Base-by-base conservation (phyloP, 53 echinoderm and acorn worm genomes). In the Holothuria scabra region DNA sequence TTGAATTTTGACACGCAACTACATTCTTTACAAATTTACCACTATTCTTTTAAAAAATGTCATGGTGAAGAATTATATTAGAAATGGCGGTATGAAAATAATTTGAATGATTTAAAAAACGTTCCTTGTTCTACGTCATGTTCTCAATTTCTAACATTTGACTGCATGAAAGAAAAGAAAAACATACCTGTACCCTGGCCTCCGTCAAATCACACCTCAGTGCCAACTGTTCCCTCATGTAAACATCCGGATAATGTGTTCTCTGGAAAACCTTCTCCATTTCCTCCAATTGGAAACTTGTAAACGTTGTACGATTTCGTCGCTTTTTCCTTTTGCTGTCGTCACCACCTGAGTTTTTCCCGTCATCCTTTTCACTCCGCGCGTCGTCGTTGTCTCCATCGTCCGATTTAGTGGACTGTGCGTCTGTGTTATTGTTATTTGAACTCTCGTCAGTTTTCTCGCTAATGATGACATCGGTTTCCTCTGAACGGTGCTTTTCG, bases 251-350 rank as follows among this genome's bases (percentile, higher is more conserved):
- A 61, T 97, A 97, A 62, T 97, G 97, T 12, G 97, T 97, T 72
- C 91, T 94, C 84, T 97, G 97, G 84, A 97, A 97, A 20, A 97
- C 97, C 64, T 91, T 90, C 48, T 97, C 97, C 97, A 97, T 97
- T 65, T 97, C 97, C 28, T 97, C 97, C 22, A 97, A 81, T 57
- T 97, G 97, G 84, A 94, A 97, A 64, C 97, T 97, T 9, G 97
- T 97, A 84, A 97, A 97, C 38, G 97, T 97, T 59, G 97, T 97
- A 69, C 97, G 74, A 76, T 97, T 97, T 16, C 97, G 76, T 62
- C 97, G 85, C 85, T 97, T 97, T 89, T 97, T 97, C 84, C 97
- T 82, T 81, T 97, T 97, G 37, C 86, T 91, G 68, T 88, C 93
- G 84, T 95, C 94, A 30, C 91, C 93, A 34, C 74, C 86, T 29